Conservation (phyloP, 1,140 invertebrate species). For the Tetramorium parvispinum region DNA sequence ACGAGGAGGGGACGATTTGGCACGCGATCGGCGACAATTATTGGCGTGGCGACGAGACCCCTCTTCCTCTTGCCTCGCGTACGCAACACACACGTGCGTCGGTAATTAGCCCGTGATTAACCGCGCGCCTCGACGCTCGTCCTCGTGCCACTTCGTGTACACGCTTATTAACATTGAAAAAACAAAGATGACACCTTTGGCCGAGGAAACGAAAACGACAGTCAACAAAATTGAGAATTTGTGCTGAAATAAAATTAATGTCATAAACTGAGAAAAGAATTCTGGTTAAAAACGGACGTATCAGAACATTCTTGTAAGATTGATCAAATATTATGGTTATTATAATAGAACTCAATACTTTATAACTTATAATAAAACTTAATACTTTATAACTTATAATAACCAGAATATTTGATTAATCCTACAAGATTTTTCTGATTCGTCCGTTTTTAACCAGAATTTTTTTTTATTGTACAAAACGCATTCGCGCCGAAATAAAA, state of each 20-base stretch:
- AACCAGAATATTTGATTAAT: no score
- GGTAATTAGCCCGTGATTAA: slow-evolving; percentile 43
- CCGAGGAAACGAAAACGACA: background rate
- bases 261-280: background rate
- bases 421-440: no score
- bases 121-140: slow-evolving; percentile 41
- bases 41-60: slow-evolving; percentile 56
- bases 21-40: slow-evolving; percentile 70
- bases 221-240: background rate
- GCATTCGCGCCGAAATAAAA: background rate
- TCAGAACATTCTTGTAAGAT: no score
- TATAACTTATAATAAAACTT: no score
- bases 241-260: slow-evolving; percentile 6
- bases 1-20: slow-evolving; percentile 72
- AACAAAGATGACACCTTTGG: background rate
- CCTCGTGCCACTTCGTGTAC: slow-evolving; percentile 43
- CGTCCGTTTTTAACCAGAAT: no score
- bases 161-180: slow-evolving; percentile 38
- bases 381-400: no score
- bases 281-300: no score
- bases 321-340: no score
- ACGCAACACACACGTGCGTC: slow-evolving; percentile 14
- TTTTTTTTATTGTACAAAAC: no score
- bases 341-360: no score
- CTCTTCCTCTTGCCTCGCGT: background rate